Conservation (phyloP, 2,888 invertebrate species). For the Stenolophus ochropezus region DNA sequence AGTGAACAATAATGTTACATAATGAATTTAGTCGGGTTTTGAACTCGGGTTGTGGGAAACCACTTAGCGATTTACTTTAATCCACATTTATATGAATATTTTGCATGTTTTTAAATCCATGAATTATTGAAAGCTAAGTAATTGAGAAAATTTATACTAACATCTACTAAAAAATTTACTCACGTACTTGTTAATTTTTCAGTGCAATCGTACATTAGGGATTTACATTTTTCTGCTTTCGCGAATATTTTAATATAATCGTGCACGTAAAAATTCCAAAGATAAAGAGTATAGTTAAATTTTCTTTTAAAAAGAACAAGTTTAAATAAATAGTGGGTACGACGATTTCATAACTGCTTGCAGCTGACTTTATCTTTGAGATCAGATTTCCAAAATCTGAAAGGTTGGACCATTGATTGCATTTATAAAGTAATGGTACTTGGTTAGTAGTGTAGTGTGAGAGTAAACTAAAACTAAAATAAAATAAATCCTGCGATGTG, state of each 20-base stretch:
- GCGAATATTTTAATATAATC: not conserved
- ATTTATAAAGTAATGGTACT: too few relatives aligned
- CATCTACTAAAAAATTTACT: conserved; percentile 12
- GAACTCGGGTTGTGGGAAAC: too few relatives aligned
- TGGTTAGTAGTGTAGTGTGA: too few relatives aligned
- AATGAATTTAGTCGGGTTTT: too few relatives aligned
- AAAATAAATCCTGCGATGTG: too few relatives aligned
- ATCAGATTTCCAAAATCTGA: too few relatives aligned
- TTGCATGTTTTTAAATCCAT: not conserved
- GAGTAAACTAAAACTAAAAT: too few relatives aligned
- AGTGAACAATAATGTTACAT: too few relatives aligned
- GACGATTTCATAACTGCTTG: too few relatives aligned
- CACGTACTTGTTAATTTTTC: not conserved
- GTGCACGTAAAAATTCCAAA: not conserved
- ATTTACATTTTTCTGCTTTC: conserved; percentile 5
- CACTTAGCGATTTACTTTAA: not conserved
- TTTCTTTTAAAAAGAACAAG: not conserved
- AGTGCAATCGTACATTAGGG: conserved; percentile 16
- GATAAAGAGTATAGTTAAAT: not conserved
- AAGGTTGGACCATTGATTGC: too few relatives aligned
- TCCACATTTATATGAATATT: not conserved
- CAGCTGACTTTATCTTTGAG: too few relatives aligned
- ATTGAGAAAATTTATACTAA: conserved; percentile 20
- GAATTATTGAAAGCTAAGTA: conserved; percentile 4
- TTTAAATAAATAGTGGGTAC: not conserved